Conservation (phyloP, 2,797 vertebrate genomes). For the Emydoidea blandingii region DNA sequence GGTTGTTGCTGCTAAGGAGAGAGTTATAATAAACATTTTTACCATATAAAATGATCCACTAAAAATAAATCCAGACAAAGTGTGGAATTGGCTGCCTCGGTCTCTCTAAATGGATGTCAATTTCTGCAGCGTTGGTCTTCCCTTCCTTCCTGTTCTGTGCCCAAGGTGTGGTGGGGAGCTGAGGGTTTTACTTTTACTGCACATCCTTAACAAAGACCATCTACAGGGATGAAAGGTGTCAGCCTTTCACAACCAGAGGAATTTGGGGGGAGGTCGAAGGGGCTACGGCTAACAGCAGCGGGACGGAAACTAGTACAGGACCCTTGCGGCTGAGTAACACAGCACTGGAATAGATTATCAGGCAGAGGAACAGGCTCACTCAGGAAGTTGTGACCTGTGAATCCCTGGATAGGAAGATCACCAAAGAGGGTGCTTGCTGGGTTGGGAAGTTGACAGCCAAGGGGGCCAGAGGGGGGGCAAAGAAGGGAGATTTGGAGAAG, state of each 20-base stretch:
- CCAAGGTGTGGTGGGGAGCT: not conserved
- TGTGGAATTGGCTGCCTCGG: not conserved
- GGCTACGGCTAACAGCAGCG: not conserved
- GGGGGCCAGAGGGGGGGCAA: not conserved
- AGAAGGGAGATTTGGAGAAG: not conserved
- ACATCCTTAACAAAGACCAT: not conserved
- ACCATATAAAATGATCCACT: rapidly evolving
- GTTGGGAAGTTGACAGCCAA: not conserved
- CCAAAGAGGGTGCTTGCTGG: not conserved
- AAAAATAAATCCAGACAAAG: rapidly evolving
- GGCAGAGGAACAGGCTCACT: not conserved
- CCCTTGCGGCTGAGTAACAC: not conserved
- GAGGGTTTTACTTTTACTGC: not conserved
- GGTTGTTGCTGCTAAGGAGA: constrained; percentile 80
- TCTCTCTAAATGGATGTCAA: not conserved
- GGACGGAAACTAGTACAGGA: not conserved
- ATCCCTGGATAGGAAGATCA: not conserved
- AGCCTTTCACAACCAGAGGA: not conserved
- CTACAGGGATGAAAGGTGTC: not conserved
- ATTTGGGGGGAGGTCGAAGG: not conserved
- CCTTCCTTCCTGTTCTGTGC: not conserved
- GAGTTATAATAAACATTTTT: not conserved
- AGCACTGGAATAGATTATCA: not conserved
- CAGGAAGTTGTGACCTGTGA: not conserved
- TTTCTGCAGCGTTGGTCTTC: not conserved